Percentiles rank a stretch among this genome's conserved stretches.
Conservation (phyloP, 2,113 vertebrate species). For the Brachirus orientalis region DNA sequence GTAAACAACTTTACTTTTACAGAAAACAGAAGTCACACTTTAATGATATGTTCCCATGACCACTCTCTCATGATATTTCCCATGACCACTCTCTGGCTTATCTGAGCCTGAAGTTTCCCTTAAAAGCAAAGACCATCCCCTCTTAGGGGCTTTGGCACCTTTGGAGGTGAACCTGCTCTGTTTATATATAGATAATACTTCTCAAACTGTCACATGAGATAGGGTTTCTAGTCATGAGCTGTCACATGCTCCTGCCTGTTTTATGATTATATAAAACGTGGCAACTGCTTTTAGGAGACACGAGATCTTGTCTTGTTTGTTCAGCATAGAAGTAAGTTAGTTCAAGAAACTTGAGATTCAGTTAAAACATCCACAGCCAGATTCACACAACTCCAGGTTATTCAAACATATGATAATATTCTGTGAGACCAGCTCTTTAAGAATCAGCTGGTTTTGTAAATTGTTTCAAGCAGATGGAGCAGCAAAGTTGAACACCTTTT, state of each 20-base stretch:
- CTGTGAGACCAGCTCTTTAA: too few relatives aligned
- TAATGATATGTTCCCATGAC: neutral
- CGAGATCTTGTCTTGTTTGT: neutral
- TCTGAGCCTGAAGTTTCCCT: neutral
- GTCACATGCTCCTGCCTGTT: neutral
- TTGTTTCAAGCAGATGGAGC: too few relatives aligned
- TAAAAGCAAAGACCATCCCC: neutral
- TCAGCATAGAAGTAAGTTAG: neutral
- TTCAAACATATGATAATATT: too few relatives aligned
- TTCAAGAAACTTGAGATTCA: too few relatives aligned
- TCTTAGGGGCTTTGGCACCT: conserved; percentile 16
- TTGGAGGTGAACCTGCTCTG: conserved; percentile 14
- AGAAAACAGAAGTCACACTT: too few relatives aligned
- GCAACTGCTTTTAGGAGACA: neutral
- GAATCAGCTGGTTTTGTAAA: too few relatives aligned
- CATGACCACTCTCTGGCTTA: neutral
- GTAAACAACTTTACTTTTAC: too few relatives aligned
- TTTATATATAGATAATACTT: conserved; percentile 50
- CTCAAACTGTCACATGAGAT: conserved; percentile 13
- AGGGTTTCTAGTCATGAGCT: neutral
- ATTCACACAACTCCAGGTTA: too few relatives aligned
- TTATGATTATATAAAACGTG: neutral
- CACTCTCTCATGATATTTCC: neutral
- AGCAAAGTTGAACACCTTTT: too few relatives aligned
- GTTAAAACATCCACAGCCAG: too few relatives aligned